These are phyloP conservation scores for Odontamblyopus rebecca DNA, from an alignment of 2,797 vertebrate species.

Conservation along the genomic window DNA sequence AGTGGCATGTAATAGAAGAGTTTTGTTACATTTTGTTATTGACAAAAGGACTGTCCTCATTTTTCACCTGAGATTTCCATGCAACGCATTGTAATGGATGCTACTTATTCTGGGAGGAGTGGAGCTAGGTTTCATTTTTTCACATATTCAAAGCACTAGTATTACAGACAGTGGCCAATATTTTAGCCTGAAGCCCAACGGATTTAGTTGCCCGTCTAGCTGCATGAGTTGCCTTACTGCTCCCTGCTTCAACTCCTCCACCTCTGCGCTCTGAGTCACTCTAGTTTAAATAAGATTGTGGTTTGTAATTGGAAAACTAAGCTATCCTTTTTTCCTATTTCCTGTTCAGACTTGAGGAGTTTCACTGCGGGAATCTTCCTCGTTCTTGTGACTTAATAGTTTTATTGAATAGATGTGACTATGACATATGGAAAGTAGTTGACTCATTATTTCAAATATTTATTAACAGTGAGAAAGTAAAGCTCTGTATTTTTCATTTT, in stretches of 20 bases:
- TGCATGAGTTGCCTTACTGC: neutral
- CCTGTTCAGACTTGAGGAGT: slow-evolving; percentile 11
- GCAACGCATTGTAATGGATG: neutral
- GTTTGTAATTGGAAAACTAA: slow-evolving; percentile 38
- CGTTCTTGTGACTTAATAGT: slow-evolving; percentile 9
- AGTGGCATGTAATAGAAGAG: slow-evolving; percentile 49
- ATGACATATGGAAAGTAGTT: neutral
- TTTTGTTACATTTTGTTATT: slow-evolving; percentile 10
- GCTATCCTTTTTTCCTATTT: slow-evolving; percentile 19
- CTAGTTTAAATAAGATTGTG: slow-evolving; percentile 43
- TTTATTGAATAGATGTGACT: neutral
- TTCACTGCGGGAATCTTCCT: neutral
- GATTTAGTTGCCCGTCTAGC: slow-evolving; percentile 25
- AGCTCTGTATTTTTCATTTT: slow-evolving; percentile 7
- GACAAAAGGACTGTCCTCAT: slow-evolving; percentile 34
- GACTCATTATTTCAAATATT: neutral
- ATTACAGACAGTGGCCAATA: slow-evolving; percentile 7
- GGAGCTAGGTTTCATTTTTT: slow-evolving; percentile 33
- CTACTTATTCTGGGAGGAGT: slow-evolving; percentile 17
- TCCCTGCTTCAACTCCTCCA: slow-evolving; percentile 18
- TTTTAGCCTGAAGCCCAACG: slow-evolving; percentile 32
- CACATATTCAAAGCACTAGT: slow-evolving; percentile 1
- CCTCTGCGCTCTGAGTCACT: slow-evolving; percentile 60
- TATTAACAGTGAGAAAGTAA: neutral
- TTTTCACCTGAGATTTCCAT: slow-evolving; percentile 26